A percentile compares a stretch with the other conserved stretches of the same genome.
These are phyloP conservation scores for Chrysochloris asiatica DNA, from an alignment of 2,113 vertebrate species.

Conservation along the genomic window DNA sequence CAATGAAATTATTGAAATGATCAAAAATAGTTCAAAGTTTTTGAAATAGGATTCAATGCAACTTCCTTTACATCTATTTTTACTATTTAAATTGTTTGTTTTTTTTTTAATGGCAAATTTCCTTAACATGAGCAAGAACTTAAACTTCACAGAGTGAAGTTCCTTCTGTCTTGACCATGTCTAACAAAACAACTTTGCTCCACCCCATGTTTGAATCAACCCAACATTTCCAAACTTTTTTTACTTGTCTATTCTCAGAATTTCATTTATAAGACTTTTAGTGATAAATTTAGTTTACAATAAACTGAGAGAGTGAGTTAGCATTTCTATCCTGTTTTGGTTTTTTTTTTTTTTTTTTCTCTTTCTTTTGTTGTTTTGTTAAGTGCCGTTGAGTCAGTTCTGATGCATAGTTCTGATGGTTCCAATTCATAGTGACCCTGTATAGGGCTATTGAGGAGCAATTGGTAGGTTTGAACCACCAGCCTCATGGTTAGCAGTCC, in stretches of 20 bases:
- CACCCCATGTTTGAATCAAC: neutral
- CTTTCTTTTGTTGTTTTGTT: neutral
- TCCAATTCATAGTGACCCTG: too few relatives aligned
- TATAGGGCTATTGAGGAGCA: too few relatives aligned
- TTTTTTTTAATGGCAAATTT: constrained; percentile 42
- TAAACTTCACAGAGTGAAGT: neutral
- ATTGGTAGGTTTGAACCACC: too few relatives aligned
- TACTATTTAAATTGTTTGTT: constrained; percentile 20
- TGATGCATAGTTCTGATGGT: neutral
- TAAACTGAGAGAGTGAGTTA: neutral
- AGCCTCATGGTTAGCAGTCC: too few relatives aligned
- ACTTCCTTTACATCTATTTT: neutral
- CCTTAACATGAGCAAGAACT: neutral
- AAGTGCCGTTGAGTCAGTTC: too few relatives aligned
- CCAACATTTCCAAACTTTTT: neutral
- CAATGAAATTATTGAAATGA: constrained; percentile 60
- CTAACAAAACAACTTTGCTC: neutral
- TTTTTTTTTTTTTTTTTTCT: too few relatives aligned
- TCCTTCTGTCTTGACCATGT: neutral
- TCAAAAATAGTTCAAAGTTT: constrained; percentile 39
- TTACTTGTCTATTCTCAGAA: neutral
- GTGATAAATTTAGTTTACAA: constrained; percentile 11
- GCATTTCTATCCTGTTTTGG: too few relatives aligned
- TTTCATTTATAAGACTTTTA: constrained; percentile 16
- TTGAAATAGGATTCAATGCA: constrained; percentile 26